Evolutionary conservation across 2,797 vertebrate species (phyloP).

Genomic region (Rhinogobio ventralis): DNA sequence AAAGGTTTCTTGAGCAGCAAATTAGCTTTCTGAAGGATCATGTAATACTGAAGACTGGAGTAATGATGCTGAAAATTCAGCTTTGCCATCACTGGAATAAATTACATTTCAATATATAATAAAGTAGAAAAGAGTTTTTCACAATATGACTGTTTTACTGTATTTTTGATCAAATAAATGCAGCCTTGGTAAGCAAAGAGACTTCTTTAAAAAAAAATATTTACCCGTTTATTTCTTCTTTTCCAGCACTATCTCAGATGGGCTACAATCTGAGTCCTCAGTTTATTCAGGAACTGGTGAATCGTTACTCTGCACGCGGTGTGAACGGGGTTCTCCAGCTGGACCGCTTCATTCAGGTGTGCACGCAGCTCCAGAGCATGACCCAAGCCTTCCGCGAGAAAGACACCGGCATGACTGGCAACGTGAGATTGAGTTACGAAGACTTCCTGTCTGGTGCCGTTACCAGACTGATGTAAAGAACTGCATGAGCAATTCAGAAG

Average conservation of each 20-base stretch:
- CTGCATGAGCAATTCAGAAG: constrained; percentile 7
- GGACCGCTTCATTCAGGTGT: constrained; percentile 95
- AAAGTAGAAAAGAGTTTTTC: neutral
- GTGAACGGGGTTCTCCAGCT: constrained; percentile 82
- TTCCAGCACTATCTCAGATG: constrained; percentile 91
- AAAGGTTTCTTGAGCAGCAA: neutral
- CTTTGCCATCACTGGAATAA: neutral
- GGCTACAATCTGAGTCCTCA: constrained; percentile 95
- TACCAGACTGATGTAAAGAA: constrained; percentile 85
- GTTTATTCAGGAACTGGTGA: constrained; percentile 87
- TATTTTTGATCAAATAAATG: no score
- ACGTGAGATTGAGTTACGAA: constrained; percentile 87
- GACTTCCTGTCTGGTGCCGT: constrained; percentile 89
- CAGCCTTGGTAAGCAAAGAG: neutral
- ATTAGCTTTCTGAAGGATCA: neutral
- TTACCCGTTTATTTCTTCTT: constrained; percentile 19
- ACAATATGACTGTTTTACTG: neutral
- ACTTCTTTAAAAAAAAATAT: neutral
- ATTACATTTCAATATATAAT: neutral
- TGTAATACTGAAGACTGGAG: neutral
- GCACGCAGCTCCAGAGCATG: constrained; percentile 91
- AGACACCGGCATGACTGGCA: constrained; percentile 85
- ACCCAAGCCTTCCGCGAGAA: constrained; percentile 91
- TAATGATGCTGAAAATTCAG: neutral
- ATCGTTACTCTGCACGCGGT: constrained; percentile 69